Base-by-base conservation (phyloP, 2,113 vertebrate species). In the Typhlomys cinereus region DNA sequence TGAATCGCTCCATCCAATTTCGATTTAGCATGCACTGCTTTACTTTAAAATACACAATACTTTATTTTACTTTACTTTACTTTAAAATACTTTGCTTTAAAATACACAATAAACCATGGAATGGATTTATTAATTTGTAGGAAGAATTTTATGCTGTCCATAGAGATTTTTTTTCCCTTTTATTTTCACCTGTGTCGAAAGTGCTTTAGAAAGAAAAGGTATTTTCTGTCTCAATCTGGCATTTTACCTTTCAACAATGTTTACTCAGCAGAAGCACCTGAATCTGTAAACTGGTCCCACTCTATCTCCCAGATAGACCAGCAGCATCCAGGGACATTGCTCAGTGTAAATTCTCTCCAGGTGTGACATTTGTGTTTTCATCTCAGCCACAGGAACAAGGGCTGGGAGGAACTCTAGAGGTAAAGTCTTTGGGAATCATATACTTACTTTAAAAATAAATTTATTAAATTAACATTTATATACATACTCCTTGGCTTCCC, bases 181-280 rank as follows among this genome's bases (percentile, higher is more conserved):
- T 39, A 10, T 44, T 75, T n/a, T 64, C 7, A 10, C 8, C 25
- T 70, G 10, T 83, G 66, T 94, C 61, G 83, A 86, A 88, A 69
- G 44, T 66, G 15, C 17, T 2, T 84, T 59, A 18, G 44, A 71
- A 87, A 73, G 4, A 54, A 79, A 52, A 31, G 11, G 39, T 41
- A 27, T 59, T 70, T 85, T 27, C 10, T 46, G 13, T 31, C 70
- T 83, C 29, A 92, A 90, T 41, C 34, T 76, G 57, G 74, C 14
- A 50, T 82, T 84, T 94, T 21, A 23, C 8, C 50, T 61, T 93
- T 76, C 61, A 85, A 57, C 62, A 41, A 27, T 64, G 52, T 52
- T 80, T 62, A 81, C 76, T 80, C 70, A 95, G 36, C 2, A 2
- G 41, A 84, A 11, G 54, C 13, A 34, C 71, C 21, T 61, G 69